Evolutionary conservation across 2,888 invertebrate genomes (phyloP).

Genomic region (Microchrysa polita): DNA sequence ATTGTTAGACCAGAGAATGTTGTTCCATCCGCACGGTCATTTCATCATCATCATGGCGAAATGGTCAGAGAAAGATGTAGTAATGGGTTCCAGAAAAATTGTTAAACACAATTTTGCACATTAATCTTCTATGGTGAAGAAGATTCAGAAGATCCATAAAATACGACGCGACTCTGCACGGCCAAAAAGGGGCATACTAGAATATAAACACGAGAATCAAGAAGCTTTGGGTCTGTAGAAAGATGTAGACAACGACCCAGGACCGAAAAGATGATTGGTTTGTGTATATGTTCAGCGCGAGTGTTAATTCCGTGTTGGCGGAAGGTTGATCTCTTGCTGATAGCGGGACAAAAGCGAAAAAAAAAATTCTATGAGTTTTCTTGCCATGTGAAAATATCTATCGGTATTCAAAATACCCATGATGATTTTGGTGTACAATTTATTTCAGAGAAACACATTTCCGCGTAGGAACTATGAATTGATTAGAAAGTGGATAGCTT

Average conservation of each 20-base stretch:
- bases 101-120: slow-evolving; percentile 5
- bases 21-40: too few relatives aligned
- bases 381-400: too few relatives aligned
- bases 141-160: too few relatives aligned
- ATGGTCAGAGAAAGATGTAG: background rate
- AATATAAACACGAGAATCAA: too few relatives aligned
- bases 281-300: background rate
- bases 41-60: too few relatives aligned
- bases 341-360: too few relatives aligned
- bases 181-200: too few relatives aligned
- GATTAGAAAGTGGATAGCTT: background rate
- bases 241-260: background rate
- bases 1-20: too few relatives aligned
- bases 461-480: background rate
- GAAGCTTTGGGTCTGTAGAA: too few relatives aligned
- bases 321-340: slow-evolving; percentile 8
- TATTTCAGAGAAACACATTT: background rate
- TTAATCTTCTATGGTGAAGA: background rate
- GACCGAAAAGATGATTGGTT: background rate
- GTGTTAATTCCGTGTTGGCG: background rate
- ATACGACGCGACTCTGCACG: too few relatives aligned
- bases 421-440: background rate
- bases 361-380: too few relatives aligned
- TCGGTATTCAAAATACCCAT: too few relatives aligned
- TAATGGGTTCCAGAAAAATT: background rate